A percentile compares a stretch with the other conserved stretches of the same genome.
phyloP scores from a whole-genome alignment of 53 echinoderm and acorn worm genomes.

The Zoroaster sp. region DNA sequence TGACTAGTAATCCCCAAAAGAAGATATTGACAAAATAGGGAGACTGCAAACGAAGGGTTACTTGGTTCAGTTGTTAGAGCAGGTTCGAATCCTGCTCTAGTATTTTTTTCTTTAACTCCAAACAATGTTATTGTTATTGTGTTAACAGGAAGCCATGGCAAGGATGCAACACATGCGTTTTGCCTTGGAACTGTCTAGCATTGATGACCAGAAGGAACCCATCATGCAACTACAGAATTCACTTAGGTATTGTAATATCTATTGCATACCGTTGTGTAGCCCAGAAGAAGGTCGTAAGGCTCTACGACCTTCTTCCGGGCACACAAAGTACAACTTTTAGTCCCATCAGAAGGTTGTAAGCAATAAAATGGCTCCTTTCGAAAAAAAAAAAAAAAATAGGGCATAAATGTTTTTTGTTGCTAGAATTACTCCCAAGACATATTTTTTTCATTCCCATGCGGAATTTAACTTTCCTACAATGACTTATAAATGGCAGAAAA shows the following conservation, averaged over 20 bases:
- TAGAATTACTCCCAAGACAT: no score
- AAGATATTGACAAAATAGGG: background rate
- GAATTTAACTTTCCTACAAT: no score
- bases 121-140: background rate
- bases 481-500: no score
- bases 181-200: slow-evolving; percentile 90
- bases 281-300: background rate
- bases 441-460: no score
- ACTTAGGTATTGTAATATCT: slow-evolving; percentile 57
- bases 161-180: slow-evolving; percentile 95
- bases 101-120: background rate
- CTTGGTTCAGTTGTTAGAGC: background rate
- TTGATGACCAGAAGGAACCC: slow-evolving; percentile 89
- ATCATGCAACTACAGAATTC: slow-evolving; percentile 94
- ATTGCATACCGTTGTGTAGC: background rate
- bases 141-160: slow-evolving; percentile 82
- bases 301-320: background rate
- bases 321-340: background rate
- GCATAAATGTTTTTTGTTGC: no score
- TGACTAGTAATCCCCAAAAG: background rate
- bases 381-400: background rate
- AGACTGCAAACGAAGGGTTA: background rate
- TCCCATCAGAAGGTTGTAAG: no score
- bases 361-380: no score
- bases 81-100: background rate